Evolutionary conservation across 1,140 invertebrate genomes (phyloP).

Genomic region (Tetramorium parvispinum): DNA sequence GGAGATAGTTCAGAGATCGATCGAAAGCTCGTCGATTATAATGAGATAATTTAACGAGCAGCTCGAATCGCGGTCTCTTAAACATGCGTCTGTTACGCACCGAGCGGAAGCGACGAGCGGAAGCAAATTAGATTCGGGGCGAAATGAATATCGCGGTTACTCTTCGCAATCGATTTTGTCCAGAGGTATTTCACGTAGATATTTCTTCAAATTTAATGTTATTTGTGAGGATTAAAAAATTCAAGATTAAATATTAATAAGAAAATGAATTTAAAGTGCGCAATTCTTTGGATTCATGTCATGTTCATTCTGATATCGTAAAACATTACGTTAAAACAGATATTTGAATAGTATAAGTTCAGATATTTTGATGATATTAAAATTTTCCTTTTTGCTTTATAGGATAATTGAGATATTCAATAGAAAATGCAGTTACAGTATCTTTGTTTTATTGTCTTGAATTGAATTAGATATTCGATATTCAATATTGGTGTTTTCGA

Average conservation of each 20-base stretch:
- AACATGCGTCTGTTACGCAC: slow-evolving; percentile 19
- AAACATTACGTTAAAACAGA: background rate
- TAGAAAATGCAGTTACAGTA: background rate
- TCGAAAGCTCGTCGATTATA: slow-evolving; percentile 44
- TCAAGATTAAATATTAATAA: background rate
- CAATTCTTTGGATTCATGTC: background rate
- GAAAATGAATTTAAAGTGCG: background rate
- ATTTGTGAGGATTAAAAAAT: background rate
- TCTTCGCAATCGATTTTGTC: background rate
- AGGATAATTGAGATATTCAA: background rate
- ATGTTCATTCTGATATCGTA: background rate
- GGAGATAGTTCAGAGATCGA: slow-evolving; percentile 10
- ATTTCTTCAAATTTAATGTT: background rate
- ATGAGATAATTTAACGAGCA: slow-evolving; percentile 58
- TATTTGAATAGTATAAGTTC: background rate
- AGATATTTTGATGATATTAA: background rate
- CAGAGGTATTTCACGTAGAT: background rate
- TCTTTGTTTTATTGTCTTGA: background rate
- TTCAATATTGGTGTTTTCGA: background rate
- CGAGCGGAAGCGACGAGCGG: slow-evolving; percentile 19
- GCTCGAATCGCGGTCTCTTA: slow-evolving; percentile 27
- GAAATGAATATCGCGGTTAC: slow-evolving; percentile 14
- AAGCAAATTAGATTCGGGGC: background rate
- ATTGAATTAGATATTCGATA: background rate
- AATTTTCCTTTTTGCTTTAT: background rate